These are phyloP conservation scores for Paedocypris micromegethes DNA, from an alignment of 2,797 vertebrate genomes.

Conservation along the genomic window DNA sequence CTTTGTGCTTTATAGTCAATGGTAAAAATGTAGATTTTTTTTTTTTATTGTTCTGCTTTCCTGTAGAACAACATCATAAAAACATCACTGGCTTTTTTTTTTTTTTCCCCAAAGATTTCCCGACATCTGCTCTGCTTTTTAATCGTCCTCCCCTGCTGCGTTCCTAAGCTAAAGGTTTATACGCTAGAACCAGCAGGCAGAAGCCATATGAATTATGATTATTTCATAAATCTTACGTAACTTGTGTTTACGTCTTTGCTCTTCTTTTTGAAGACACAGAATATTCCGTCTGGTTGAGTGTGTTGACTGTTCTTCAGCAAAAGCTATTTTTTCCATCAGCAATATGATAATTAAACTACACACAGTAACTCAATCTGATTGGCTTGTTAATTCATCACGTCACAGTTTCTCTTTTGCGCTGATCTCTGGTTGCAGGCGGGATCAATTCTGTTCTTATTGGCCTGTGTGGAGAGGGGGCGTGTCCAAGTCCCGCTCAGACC, in stretches of 20 bases:
- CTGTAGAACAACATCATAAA: neutral
- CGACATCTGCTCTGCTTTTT: conserved; percentile 28
- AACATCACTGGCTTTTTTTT: conserved; percentile 9
- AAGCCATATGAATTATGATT: conserved; percentile 24
- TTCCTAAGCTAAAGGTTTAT: conserved; percentile 20
- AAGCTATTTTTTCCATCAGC: too few species aligned
- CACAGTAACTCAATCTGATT: too few species aligned
- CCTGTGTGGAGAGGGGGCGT: conserved; percentile 10
- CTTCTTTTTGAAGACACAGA: neutral
- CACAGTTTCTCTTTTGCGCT: neutral
- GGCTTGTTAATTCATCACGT: neutral
- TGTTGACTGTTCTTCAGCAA: too few species aligned
- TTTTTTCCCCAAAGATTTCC: conserved; percentile 5
- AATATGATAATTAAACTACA: too few species aligned
- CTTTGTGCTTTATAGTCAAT: too few species aligned
- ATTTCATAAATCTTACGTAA: conserved; percentile 16
- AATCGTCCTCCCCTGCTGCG: conserved; percentile 21
- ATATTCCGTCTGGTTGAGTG: too few species aligned
- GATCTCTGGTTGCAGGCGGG: conserved; percentile 4
- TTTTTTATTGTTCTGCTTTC: neutral
- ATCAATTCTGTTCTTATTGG: neutral
- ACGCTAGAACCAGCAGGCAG: conserved; percentile 28
- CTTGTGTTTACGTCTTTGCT: conserved; percentile 13
- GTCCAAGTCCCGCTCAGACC: conserved; percentile 14
- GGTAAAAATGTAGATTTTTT: too few species aligned